phyloP scores from a whole-genome alignment of 1,140 invertebrate genomes.

The Apolygus lucorum region DNA sequence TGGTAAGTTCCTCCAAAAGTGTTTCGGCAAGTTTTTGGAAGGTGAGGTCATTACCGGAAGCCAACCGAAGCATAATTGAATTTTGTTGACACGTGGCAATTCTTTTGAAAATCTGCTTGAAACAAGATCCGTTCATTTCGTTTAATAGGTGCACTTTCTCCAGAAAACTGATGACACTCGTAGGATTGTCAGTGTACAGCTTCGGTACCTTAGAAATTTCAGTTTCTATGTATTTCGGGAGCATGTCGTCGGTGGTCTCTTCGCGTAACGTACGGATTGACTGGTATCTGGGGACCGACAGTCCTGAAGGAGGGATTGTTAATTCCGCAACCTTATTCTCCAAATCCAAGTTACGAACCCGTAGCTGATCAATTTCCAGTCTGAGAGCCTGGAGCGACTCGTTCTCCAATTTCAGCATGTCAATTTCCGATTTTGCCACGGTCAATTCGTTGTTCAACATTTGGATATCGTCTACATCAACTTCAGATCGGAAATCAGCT shows the following conservation, averaged over 20 bases:
- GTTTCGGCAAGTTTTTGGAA: background rate
- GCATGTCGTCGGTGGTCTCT: too few relatives aligned
- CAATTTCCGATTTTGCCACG: background rate
- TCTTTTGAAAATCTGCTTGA: constrained; percentile 1
- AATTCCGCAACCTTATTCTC: background rate
- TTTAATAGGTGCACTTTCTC: constrained; percentile 1
- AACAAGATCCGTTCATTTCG: constrained; percentile 1
- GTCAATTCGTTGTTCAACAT: background rate
- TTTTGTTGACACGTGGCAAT: background rate
- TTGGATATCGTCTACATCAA: constrained; percentile 1
- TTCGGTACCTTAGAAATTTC: too few relatives aligned
- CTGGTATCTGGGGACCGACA: background rate
- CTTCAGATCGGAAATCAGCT: background rate
- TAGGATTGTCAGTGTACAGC: background rate
- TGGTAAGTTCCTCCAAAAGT: background rate
- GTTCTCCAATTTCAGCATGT: background rate
- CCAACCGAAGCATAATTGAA: constrained; percentile 1
- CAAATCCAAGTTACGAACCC: background rate
- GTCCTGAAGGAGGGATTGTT: background rate
- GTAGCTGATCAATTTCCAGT: background rate
- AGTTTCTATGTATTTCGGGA: too few relatives aligned
- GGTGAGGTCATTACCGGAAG: background rate
- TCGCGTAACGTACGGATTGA: background rate
- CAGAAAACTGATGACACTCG: background rate
- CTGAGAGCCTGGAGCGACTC: background rate